phyloP scores from a whole-genome alignment of 2,113 vertebrate species.

The Megaceryle torquata region DNA sequence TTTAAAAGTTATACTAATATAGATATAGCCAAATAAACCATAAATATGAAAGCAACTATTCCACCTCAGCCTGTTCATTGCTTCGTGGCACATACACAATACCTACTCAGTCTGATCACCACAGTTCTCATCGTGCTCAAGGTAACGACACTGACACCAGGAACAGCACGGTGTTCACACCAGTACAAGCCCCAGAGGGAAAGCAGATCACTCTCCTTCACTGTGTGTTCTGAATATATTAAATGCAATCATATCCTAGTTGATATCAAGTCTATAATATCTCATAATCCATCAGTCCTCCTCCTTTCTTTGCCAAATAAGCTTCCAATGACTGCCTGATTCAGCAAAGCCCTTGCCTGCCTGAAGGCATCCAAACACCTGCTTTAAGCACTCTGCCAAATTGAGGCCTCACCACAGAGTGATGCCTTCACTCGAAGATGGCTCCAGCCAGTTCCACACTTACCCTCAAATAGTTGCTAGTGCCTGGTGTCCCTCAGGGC shows the following conservation, averaged over 20 bases:
- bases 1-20: neutral
- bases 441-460: neutral
- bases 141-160: neutral
- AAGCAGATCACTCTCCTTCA: neutral
- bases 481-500: neutral
- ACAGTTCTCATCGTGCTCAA: accelerated
- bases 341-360: neutral
- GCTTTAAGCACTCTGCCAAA: neutral
- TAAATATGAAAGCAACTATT: neutral
- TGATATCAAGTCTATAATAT: neutral
- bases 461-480: accelerated
- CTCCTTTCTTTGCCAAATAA: neutral
- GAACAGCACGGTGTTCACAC: accelerated
- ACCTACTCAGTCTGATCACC: too few relatives aligned
- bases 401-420: neutral
- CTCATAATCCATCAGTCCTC: neutral
- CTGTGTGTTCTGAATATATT: neutral
- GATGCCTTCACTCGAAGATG: accelerated
- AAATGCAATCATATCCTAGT: neutral
- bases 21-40: conserved; percentile 22
- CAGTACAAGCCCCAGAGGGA: neutral
- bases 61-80: neutral
- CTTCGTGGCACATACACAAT: accelerated
- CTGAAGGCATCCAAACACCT: neutral
- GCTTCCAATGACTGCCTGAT: neutral